Percentiles rank a stretch among this genome's conserved stretches.
These are phyloP conservation scores for Phorcus lineatus DNA, from an alignment of 2,888 invertebrate species.

Conservation along the genomic window DNA sequence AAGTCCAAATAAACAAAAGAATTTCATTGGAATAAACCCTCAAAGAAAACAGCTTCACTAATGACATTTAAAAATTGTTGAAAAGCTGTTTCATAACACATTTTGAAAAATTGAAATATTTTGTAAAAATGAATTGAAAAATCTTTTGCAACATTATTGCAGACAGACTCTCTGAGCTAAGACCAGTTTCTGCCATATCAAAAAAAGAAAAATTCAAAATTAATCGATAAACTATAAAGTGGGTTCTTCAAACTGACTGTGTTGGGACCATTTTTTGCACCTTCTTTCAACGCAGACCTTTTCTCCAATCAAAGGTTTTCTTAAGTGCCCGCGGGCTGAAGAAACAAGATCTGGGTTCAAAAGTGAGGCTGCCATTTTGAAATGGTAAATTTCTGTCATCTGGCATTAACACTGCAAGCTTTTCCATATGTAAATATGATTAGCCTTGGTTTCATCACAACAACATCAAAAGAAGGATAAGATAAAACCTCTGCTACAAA, in stretches of 20 bases:
- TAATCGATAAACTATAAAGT: neutral
- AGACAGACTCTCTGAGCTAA: no score
- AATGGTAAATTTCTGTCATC: constrained; percentile 13
- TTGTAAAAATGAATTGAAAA: no score
- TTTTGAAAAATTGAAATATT: no score
- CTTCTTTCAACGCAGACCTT: neutral
- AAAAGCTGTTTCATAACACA: no score
- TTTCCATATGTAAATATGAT: constrained; percentile 18
- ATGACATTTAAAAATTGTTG: no score
- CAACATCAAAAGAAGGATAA: neutral
- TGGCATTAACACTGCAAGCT: neutral
- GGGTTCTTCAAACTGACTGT: neutral
- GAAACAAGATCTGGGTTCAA: constrained; percentile 17
- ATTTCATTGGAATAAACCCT: no score
- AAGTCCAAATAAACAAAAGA: no score
- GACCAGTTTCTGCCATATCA: neutral
- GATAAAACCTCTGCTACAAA: neutral
- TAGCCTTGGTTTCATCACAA: neutral
- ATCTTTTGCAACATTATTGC: no score
- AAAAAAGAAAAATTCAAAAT: constrained; percentile 4
- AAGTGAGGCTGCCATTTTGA: neutral
- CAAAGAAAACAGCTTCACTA: no score
- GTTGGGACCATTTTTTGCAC: neutral
- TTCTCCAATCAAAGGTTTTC: neutral
- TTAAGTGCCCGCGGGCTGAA: neutral